Evolutionary conservation across 2,113 vertebrate species (phyloP).

Genomic region (Recurvirostra avosetta): DNA sequence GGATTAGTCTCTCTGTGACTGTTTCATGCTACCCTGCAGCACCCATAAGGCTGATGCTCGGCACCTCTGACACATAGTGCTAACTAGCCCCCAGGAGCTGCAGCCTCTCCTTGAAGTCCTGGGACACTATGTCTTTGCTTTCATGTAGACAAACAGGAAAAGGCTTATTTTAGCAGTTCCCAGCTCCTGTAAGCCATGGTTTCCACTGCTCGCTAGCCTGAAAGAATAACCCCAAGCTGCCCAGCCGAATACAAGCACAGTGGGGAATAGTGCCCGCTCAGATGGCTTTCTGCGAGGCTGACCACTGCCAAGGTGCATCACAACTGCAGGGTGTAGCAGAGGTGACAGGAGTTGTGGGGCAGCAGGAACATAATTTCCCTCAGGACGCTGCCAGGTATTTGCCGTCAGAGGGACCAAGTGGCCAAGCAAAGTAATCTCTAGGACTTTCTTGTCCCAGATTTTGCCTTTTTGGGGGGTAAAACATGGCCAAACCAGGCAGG

Average conservation of each 20-base stretch:
- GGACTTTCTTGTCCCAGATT: not conserved
- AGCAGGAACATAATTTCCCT: not conserved
- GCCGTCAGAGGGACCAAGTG: not conserved
- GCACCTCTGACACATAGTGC: not conserved
- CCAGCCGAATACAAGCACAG: not conserved
- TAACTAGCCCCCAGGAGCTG: not conserved
- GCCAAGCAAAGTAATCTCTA: not conserved
- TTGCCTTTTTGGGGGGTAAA: not conserved
- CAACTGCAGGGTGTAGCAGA: not conserved
- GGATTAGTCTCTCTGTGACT: not conserved
- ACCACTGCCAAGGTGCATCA: not conserved
- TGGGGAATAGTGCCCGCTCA: rapidly evolving
- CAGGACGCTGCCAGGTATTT: not conserved
- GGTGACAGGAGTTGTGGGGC: rapidly evolving
- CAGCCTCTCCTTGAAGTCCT: not conserved
- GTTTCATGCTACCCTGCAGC: not conserved
- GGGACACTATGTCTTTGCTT: not conserved
- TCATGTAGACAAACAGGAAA: not conserved
- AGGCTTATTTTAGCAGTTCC: not conserved
- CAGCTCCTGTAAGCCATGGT: not conserved
- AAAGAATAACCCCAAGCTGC: not conserved
- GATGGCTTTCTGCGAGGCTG: not conserved
- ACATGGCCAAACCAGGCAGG: not conserved
- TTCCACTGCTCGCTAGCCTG: not conserved
- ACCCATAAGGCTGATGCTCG: rapidly evolving